Percentiles rank a stretch among this genome's conserved stretches.
These are phyloP conservation scores for Xestia sexstrigata DNA, from an alignment of 2,888 invertebrate genomes.

Conservation along the genomic window DNA sequence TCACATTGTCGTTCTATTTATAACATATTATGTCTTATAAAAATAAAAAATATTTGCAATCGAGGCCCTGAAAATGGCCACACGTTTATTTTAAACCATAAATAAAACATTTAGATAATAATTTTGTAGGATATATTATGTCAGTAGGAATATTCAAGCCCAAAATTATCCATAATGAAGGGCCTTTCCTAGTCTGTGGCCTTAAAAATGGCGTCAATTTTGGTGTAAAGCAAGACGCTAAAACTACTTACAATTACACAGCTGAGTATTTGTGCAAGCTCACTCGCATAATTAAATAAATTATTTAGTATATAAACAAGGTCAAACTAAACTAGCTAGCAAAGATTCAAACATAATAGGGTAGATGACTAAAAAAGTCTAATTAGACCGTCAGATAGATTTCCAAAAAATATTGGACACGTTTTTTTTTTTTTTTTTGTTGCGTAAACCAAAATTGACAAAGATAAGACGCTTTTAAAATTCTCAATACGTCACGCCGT, in stretches of 20 bases:
- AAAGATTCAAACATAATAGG: neutral
- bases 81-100: neutral
- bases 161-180: neutral
- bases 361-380: no score
- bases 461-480: no score
- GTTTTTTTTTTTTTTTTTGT: no score
- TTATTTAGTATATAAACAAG: conserved; percentile 11
- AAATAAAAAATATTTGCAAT: neutral
- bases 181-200: neutral
- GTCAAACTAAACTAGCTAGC: neutral
- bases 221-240: conserved; percentile 15
- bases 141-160: neutral
- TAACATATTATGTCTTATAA: neutral
- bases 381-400: no score
- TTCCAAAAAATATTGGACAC: no score
- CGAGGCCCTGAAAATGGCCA: neutral
- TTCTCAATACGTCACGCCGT: no score
- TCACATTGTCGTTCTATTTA: neutral
- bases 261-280: conserved; percentile 60
- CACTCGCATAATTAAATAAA: conserved; percentile 44
- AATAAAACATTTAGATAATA: neutral
- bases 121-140: neutral
- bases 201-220: conserved; percentile 14
- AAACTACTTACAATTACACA: conserved; percentile 34
- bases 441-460: no score